phyloP scores from a whole-genome alignment of 35 echinoderm and acorn worm genomes.

The Apostichopus californicus region DNA sequence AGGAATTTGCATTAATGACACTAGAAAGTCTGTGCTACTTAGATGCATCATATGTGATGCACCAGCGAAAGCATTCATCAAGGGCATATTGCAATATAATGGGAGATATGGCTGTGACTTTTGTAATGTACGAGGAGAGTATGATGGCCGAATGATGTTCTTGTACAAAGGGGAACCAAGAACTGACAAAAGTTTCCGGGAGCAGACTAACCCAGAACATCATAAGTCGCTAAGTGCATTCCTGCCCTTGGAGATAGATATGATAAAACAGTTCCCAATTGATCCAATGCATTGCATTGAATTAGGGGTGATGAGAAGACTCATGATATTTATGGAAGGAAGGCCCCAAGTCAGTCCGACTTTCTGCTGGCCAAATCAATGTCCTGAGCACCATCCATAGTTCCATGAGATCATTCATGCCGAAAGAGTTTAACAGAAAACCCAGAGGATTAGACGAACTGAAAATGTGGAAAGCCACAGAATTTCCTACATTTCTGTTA shows the following conservation, averaged over 20 bases:
- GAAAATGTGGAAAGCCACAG: slow-evolving; percentile 76
- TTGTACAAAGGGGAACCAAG: too few species aligned
- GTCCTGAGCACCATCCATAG: slow-evolving; percentile 5
- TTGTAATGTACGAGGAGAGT: too few species aligned
- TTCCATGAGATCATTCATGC: neutral
- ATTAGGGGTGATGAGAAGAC: neutral
- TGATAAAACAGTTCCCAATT: neutral
- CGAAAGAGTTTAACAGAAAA: slow-evolving; percentile 70
- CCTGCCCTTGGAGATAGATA: neutral
- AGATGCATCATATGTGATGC: too few species aligned
- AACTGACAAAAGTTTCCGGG: too few species aligned
- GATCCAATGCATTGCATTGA: neutral
- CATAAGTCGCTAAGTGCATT: too few species aligned
- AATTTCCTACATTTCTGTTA: slow-evolving; percentile 63
- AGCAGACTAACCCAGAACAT: too few species aligned
- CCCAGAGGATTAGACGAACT: slow-evolving; percentile 48
- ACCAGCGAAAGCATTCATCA: too few species aligned
- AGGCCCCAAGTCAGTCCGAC: slow-evolving; percentile 34
- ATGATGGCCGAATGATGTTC: too few species aligned
- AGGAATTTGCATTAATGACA: too few species aligned
- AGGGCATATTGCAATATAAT: too few species aligned
- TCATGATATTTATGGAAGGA: slow-evolving; percentile 57
- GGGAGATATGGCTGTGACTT: too few species aligned
- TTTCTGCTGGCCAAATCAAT: neutral
- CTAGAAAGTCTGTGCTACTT: too few species aligned